Evolutionary conservation across 2,113 vertebrate species (phyloP).

Genomic region (Callithrix jacchus): DNA sequence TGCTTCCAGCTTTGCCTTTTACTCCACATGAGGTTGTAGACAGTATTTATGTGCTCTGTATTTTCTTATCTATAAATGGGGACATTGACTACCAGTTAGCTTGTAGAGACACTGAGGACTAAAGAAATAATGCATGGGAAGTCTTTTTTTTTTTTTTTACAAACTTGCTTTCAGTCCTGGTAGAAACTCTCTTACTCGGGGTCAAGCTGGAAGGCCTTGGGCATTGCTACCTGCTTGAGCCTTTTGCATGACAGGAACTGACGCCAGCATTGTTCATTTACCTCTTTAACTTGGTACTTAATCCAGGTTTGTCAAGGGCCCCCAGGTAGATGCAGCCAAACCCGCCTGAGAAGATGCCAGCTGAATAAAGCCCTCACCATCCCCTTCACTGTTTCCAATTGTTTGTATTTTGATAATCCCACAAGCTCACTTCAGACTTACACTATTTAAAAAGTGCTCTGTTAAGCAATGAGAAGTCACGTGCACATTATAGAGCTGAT

Average conservation of each 20-base stretch:
- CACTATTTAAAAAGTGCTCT: slow-evolving; percentile 7
- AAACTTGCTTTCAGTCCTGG: no score
- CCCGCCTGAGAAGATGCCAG: slow-evolving; percentile 74
- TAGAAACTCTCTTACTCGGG: neutral
- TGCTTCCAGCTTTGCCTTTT: neutral
- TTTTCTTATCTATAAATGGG: neutral
- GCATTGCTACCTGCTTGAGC: slow-evolving; percentile 20
- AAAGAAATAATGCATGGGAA: neutral
- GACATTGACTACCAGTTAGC: neutral
- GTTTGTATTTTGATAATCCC: slow-evolving; percentile 70
- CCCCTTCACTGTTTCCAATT: neutral
- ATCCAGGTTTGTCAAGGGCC: slow-evolving; percentile 60
- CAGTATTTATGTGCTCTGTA: no score
- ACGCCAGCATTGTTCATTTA: slow-evolving; percentile 44
- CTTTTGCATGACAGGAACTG: neutral
- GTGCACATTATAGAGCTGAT: neutral
- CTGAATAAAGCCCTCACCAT: slow-evolving; percentile 72
- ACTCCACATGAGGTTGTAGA: fast-evolving
- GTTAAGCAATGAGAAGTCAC: neutral
- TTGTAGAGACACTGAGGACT: neutral
- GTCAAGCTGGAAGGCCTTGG: neutral
- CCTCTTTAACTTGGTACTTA: neutral
- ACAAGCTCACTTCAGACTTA: slow-evolving; percentile 31
- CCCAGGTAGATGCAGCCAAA: neutral
- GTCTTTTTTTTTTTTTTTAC: neutral